Base-by-base conservation (phyloP, 2,113 vertebrate species). In the Salvelinus alpinus region DNA sequence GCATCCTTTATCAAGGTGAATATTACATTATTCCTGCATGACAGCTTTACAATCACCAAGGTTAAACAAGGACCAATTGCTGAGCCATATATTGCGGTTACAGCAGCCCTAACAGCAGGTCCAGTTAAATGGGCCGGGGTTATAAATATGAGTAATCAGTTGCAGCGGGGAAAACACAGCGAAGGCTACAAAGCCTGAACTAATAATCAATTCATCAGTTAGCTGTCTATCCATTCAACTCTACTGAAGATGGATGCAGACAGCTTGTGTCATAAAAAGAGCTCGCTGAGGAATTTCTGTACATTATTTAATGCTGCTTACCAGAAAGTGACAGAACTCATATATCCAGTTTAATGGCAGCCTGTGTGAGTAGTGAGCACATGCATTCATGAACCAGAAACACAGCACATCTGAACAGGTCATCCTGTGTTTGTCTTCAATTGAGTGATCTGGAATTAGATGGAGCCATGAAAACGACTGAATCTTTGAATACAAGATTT, bases 101-200 rank as follows among this genome's bases (percentile, higher is more conserved):
- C 31, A 68, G 66, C 66, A 38, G 66, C 16, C 66, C 44, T 64
- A 25, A 64, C 72, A 81, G 79, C 34, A 73, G 85, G 83, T 82
- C 62, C 80, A 83, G 84, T 92, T 91, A 92, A 94, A 94, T 86
- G 82, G 88, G 79, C 89, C 74, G 67, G 70, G 90, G 92, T 93
- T 93, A 95, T 94, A 93, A 95, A 95, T 93, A 93, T 91, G 85
- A 92, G 89, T 91, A 82, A 92, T 92, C 86, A 88, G 82, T 73
- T 16, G 34, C 48, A 71, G 48, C 57, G 81, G 85, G 77, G 74
- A 91, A 85, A 88, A 84, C 22, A 69, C n/a, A 86, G 80, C 85
- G 69, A 74, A 88, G 90, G 90, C 88, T 93, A 92, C 92, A 92
- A 90, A 89, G 90, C 20, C 77, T 80, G 70, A 93, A 87, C 86